Base-by-base conservation (phyloP, 64 coral and sea anemone genomes). In the Acropora tenuis region DNA sequence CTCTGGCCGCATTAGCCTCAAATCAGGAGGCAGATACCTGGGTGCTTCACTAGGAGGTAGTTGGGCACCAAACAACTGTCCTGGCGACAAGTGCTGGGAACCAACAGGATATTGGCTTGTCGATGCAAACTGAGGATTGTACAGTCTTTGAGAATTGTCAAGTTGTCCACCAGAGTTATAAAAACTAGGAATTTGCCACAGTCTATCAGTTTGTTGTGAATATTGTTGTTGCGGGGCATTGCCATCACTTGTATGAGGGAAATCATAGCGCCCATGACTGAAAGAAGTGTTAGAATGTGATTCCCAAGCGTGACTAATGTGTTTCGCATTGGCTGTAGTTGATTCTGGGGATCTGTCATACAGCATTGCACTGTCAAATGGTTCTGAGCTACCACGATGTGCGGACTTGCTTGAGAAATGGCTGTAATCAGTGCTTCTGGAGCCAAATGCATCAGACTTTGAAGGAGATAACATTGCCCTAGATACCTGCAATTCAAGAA, bases 101-200 rank as follows among this genome's bases (percentile, higher is more conserved):
- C 61, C 50, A 15, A 8, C 41, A 67, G 72, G 72, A 5, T 82
- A 63, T 71, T 65, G 48, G 4, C 16, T 72, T 9, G 15, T 82
- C 82, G 16, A 50, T 47, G 18, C 18, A 84, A 53, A 69, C 2
- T 85, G 90, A 85, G 48, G 42, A 49, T 91, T 69, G n/a, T 81
- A 50, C 3, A 43, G n/a, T 74, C 90, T 84, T 20, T 46, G 18
- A 5, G 40, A 3, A 8, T 19, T 20, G 9, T 72, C 45, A 63
- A 83, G 67, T 46, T 63, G 58, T 83, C 80, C 46, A 18, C 46
- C 41, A 45, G 80, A 68, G 82, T 73, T 58, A 71, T 85, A 72
- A 49, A 48, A 85, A 8, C 44, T 68, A 5, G 82, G 65, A 8
- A 17, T 69, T 85, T 85, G 61, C 82, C 82, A 71, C 3, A 43